phyloP scores from a whole-genome alignment of 2,113 vertebrate species.

The Sisor rabdophorus region DNA sequence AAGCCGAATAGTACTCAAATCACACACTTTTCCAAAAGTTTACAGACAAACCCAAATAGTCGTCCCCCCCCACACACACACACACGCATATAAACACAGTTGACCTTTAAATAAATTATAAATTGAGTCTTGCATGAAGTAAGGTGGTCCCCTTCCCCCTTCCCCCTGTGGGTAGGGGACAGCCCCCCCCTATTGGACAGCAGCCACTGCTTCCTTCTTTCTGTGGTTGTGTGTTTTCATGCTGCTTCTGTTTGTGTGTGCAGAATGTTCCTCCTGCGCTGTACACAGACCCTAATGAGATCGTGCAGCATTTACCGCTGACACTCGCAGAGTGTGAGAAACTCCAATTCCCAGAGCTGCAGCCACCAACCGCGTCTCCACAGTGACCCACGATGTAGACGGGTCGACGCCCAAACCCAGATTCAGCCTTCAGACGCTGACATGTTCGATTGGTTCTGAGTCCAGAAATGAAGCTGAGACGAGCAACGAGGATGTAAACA shows the following conservation, averaged over 20 bases:
- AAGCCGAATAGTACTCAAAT: no score
- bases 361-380: conserved; percentile 9
- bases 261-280: conserved; percentile 82
- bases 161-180: no score
- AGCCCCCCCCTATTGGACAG: no score
- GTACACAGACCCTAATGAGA: conserved; percentile 94
- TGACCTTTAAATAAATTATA: no score
- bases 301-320: conserved; percentile 84
- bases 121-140: no score
- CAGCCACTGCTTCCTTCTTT: neutral
- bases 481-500: neutral
- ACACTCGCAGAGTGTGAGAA: conserved; percentile 86
- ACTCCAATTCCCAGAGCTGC: conserved; percentile 76
- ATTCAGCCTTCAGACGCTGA: conserved; percentile 17
- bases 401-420: neutral
- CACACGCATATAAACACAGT: no score
- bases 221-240: neutral
- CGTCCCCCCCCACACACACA: no score
- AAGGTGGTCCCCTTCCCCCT: no score
- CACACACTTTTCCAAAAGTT: no score
- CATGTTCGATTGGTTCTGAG: neutral
- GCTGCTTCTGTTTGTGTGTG: neutral
- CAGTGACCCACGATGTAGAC: conserved; percentile 27
- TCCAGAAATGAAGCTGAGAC: neutral
- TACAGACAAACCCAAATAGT: no score